Conservation (phyloP, 37 sponge, comb jelly and placozoan genomes). For the Aphrocallistes beatrix region DNA sequence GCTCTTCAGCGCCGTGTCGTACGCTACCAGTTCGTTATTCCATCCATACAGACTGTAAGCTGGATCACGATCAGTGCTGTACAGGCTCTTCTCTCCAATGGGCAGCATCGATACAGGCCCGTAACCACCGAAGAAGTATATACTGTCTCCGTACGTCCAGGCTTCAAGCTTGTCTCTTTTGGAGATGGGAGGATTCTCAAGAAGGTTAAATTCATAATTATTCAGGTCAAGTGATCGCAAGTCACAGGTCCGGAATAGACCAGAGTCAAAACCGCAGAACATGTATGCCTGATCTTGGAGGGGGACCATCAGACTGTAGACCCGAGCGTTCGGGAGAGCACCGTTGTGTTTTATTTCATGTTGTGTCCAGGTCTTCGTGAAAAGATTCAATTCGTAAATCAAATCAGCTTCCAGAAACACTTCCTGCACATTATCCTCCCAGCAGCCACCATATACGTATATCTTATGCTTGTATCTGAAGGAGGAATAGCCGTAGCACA, state of each 20-base stretch:
- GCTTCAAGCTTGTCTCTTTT: background rate
- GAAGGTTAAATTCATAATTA: background rate
- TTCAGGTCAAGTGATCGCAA: background rate
- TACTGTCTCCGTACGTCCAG: background rate
- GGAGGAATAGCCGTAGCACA: background rate
- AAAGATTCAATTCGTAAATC: background rate
- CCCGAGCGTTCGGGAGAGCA: background rate
- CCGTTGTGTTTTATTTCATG: background rate
- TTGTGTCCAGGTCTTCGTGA: background rate
- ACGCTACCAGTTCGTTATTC: background rate
- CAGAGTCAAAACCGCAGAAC: background rate
- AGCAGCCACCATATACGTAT: background rate
- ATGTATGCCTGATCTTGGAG: background rate
- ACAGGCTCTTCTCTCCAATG: background rate
- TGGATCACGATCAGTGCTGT: background rate
- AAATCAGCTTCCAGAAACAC: background rate
- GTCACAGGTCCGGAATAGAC: background rate
- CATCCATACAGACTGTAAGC: background rate
- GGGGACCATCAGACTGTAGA: background rate
- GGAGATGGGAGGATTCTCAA: background rate
- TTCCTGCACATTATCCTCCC: background rate
- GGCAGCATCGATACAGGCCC: background rate
- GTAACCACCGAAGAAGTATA: background rate
- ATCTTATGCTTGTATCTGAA: background rate
- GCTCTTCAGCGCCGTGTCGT: background rate